Percentiles rank a stretch among this genome's conserved stretches.
Conservation (phyloP, 2,113 vertebrate genomes). For the Poecile atricapillus region DNA sequence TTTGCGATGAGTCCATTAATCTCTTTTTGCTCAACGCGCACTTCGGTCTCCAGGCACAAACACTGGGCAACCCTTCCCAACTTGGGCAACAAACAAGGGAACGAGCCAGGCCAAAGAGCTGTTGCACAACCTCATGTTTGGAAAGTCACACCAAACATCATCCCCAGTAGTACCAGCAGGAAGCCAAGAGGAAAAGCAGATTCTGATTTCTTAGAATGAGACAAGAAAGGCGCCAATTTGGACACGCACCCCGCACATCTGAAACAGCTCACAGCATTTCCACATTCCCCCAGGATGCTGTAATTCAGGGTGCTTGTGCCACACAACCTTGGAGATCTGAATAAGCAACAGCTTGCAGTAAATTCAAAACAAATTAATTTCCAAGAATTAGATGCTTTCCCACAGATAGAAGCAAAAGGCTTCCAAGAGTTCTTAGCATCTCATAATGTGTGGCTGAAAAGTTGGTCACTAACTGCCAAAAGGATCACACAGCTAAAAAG, state of each 20-base stretch:
- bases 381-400: conserved; percentile 57
- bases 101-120: not conserved
- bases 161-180: not conserved
- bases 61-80: not conserved
- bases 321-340: conserved; percentile 35
- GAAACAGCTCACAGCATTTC: conserved; percentile 16
- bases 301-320: conserved; percentile 21
- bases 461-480: not conserved
- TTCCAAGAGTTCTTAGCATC: conserved; percentile 20
- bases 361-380: conserved; percentile 56
- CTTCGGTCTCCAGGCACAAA: not conserved
- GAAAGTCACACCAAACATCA: not conserved
- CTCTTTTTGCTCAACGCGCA: fast-evolving
- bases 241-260: not conserved
- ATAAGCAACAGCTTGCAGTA: conserved; percentile 58
- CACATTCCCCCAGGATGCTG: conserved; percentile 48
- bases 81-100: not conserved
- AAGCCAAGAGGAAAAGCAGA: not conserved
- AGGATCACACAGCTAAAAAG: not conserved
- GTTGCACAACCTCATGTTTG: not conserved
- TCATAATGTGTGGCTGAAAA: not conserved
- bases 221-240: not conserved
- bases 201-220: not conserved
- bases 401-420: not conserved
- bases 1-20: not conserved